phyloP scores from a whole-genome alignment of 2,888 invertebrate species.

The Pammene fasciana region DNA sequence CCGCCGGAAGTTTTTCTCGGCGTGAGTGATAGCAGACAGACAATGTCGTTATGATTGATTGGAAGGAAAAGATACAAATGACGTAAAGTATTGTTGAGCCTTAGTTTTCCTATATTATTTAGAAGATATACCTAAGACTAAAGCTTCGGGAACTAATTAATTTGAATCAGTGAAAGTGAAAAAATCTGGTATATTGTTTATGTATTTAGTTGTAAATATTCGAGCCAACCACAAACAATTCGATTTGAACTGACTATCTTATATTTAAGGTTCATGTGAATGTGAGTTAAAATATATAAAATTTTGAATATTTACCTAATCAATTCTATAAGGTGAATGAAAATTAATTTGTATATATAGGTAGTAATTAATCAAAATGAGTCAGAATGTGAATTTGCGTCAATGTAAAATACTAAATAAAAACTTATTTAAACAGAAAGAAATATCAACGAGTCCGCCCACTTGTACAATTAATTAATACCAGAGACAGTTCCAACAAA shows the following conservation, averaged over 20 bases:
- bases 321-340: no score
- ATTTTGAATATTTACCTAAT: no score
- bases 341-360: no score
- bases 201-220: no score
- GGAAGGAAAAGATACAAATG: neutral
- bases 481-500: conserved; percentile 19
- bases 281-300: no score
- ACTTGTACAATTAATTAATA: conserved; percentile 38
- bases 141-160: neutral
- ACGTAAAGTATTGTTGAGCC: neutral
- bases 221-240: no score
- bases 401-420: conserved; percentile 13
- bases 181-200: no score
- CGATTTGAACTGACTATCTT: no score
- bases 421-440: conserved; percentile 7
- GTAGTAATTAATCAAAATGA: conserved; percentile 30
- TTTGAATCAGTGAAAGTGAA: no score
- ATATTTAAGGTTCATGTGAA: no score
- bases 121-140: neutral
- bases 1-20: conserved; percentile 26
- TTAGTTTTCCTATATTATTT: no score
- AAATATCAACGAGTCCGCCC: conserved; percentile 23
- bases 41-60: conserved; percentile 25
- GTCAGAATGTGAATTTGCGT: conserved; percentile 32
- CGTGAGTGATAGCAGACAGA: conserved; percentile 26